phyloP scores from a whole-genome alignment of 2,888 invertebrate genomes.

The Conistra vaccinii region DNA sequence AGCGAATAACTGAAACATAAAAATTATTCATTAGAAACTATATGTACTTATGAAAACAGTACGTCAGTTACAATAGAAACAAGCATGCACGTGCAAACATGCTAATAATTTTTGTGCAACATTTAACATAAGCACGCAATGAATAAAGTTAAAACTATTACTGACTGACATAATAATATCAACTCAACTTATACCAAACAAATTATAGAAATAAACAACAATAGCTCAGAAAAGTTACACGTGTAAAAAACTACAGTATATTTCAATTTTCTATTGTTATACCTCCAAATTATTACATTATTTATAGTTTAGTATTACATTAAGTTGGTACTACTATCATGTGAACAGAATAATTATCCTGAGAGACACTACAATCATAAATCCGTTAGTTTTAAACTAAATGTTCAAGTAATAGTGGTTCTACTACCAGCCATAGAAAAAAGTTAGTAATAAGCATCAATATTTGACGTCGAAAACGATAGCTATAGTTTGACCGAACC shows the following conservation, averaged over 20 bases:
- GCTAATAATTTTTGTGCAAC: slow-evolving; percentile 47
- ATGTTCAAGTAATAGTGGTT: not conserved
- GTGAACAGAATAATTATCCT: not conserved
- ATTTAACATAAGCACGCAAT: slow-evolving; percentile 58
- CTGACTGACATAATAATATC: not conserved
- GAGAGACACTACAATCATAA: not conserved
- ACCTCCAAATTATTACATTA: not conserved
- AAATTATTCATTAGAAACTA: slow-evolving; percentile 28
- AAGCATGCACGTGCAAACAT: slow-evolving; percentile 58
- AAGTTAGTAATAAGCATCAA: not conserved
- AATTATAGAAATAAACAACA: not conserved
- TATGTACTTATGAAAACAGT: not conserved
- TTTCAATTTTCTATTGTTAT: not conserved
- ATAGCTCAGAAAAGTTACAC: not conserved
- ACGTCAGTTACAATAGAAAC: slow-evolving; percentile 24
- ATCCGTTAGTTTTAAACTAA: not conserved
- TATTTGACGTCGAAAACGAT: not conserved
- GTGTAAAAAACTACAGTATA: not conserved
- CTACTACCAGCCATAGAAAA: not conserved
- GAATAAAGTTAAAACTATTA: slow-evolving; percentile 19
- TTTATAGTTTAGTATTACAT: not conserved
- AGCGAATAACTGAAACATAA: slow-evolving; percentile 93
- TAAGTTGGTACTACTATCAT: not conserved
- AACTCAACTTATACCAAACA: not conserved
- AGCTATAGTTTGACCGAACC: not conserved